Evolutionary conservation across 2,888 invertebrate species (phyloP).

Genomic region (Hypomecis atomaria): DNA sequence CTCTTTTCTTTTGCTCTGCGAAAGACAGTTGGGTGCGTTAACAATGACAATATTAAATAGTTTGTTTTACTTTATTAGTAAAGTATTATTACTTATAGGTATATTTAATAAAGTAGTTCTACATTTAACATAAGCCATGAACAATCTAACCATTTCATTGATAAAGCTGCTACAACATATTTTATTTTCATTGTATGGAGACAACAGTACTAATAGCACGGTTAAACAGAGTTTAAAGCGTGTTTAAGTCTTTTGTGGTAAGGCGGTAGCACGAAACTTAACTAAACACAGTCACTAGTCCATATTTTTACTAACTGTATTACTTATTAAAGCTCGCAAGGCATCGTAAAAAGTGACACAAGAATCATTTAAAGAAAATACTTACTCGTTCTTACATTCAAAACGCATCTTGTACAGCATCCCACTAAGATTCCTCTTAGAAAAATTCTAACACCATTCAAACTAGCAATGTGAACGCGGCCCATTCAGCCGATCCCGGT

Average conservation of each 20-base stretch:
- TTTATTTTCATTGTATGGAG: no score
- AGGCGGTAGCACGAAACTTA: no score
- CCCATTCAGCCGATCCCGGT: conserved; percentile 76
- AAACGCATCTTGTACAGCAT: conserved; percentile 21
- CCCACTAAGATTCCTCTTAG: conserved; percentile 74
- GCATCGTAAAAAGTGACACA: no score
- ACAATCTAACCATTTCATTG: no score
- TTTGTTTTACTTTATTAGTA: not conserved
- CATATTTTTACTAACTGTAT: no score
- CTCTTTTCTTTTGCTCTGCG: conserved; percentile 52
- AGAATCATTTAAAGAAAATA: not conserved
- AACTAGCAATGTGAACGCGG: conserved; percentile 61
- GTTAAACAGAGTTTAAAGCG: no score
- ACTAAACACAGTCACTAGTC: no score
- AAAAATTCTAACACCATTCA: conserved; percentile 66
- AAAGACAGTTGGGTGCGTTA: conserved; percentile 29
- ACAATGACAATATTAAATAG: not conserved
- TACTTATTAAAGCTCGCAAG: no score
- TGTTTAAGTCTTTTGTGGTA: no score
- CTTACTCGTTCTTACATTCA: not conserved
- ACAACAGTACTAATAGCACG: no score
- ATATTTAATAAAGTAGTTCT: not conserved
- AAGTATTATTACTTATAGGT: no score
- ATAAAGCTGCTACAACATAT: no score
- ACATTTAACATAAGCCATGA: not conserved